Conservation (phyloP, 2,888 invertebrate genomes). For the Lasioglossum pauxillum region DNA sequence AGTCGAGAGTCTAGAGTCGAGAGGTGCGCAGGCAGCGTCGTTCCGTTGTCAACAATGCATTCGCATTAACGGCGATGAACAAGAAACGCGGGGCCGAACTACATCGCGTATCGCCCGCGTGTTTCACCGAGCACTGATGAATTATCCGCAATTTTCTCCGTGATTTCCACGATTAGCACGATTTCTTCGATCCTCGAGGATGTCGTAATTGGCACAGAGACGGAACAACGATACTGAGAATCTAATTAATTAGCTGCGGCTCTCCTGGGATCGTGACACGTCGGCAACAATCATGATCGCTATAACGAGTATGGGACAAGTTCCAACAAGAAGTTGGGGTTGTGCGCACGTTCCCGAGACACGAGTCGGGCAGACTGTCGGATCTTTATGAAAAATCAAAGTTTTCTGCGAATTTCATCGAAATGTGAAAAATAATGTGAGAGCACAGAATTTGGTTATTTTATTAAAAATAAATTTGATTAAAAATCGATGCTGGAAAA, state of each 20-base stretch:
- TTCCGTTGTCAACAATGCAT: slow-evolving; percentile 4
- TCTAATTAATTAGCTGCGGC: neutral
- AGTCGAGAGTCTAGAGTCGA: no score
- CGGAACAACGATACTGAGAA: neutral
- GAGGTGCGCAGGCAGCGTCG: neutral
- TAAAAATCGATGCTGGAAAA: neutral
- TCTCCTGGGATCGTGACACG: neutral
- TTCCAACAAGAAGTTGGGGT: neutral
- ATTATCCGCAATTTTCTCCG: slow-evolving; percentile 1
- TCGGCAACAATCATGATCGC: neutral
- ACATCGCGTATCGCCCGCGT: neutral
- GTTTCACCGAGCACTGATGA: neutral
- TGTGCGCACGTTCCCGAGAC: neutral
- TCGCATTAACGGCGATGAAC: neutral
- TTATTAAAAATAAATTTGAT: neutral
- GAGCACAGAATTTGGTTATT: neutral
- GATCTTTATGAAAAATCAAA: neutral
- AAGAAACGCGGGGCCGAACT: neutral
- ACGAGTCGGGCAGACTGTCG: no score
- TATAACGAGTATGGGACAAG: neutral
- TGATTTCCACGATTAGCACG: neutral
- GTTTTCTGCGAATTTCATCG: neutral
- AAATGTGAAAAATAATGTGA: neutral
- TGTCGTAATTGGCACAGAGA: neutral
- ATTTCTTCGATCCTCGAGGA: neutral